Base-by-base conservation (phyloP, 2,797 vertebrate genomes). In the Cottoperca gobio region DNA sequence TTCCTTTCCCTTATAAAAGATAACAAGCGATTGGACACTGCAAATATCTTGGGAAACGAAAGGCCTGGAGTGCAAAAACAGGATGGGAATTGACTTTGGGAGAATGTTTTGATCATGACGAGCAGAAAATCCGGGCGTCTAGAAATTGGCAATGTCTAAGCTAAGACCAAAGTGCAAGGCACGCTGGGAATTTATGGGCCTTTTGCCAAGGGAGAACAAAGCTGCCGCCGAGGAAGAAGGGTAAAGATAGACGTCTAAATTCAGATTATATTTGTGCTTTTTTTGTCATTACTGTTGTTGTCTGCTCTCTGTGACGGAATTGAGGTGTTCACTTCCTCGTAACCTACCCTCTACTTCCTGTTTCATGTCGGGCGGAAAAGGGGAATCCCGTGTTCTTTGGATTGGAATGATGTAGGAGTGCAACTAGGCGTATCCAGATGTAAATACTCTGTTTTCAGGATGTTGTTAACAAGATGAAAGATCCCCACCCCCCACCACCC, bases 1-100 rank as follows among this genome's bases (percentile, higher is more conserved):
- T 94, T 93, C 86, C 86, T 87, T 70, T 88, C 68, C 52, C 76
- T 77, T 77, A 78, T 87, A 82, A 82, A 92, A 89, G 79, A 93
- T 86, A 91, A 94, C 83, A 90, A 85, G 67, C 42, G 58, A 83
- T 64, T 63, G 62, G 48, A 70, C 73, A 83, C 73, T 8, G 42
- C 70, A 73, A 70, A 65, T 79, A 82, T 89, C 83, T 73, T 83
- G 76, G 81, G 88, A 86, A 86, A 70, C 50, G 13, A 68, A 77
- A 70, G 76, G 65, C 53, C 59, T 21, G 58, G 50, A 73, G 81
- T 85, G 84, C 50, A 91, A 87, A 92, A 92, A 90, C 86, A 91
- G 84, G 88, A 90, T 93, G 86, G 88, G 88, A 90, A 92, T 81
- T 79, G 81, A 70, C 82, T 83, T 82, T 66, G 73, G 70, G 72